Conservation (phyloP, 2,113 vertebrate species). For the Bujurquina vittata region DNA sequence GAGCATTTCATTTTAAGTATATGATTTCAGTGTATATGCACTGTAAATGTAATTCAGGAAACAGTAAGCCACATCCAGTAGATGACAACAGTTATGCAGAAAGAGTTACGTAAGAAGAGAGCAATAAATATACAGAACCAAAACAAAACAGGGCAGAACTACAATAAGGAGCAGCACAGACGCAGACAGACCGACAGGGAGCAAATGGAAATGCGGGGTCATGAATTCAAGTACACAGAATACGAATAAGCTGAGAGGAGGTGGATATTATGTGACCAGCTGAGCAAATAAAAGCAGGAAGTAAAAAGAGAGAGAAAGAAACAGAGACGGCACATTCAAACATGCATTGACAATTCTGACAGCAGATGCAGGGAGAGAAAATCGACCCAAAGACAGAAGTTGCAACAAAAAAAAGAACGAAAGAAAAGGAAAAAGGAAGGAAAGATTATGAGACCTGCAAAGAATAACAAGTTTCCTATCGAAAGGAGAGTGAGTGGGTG, state of each 20-base stretch:
- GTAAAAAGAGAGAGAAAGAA: not conserved
- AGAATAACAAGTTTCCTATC: conserved; percentile 38
- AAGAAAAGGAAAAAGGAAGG: not conserved
- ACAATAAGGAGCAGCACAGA: conserved; percentile 6
- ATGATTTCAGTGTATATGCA: not conserved
- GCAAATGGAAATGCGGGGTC: not conserved
- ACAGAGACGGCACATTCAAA: conserved; percentile 4
- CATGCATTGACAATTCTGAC: conserved; percentile 37
- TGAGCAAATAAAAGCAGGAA: conserved; percentile 34
- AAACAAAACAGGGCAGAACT: conserved; percentile 5
- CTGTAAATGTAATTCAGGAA: not conserved
- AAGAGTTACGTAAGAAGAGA: not conserved
- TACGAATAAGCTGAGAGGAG: conserved; percentile 50
- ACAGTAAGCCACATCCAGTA: not conserved
- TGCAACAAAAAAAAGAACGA: not conserved
- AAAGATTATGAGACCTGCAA: conserved; percentile 3
- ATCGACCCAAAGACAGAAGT: conserved; percentile 3
- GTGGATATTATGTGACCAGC: conserved; percentile 46
- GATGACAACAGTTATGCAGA: not conserved
- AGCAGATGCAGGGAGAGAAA: conserved; percentile 40
- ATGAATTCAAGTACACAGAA: conserved; percentile 35
- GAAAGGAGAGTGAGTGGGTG: conserved; percentile 41
- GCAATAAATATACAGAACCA: not conserved
- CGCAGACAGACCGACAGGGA: not conserved
- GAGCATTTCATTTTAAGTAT: not conserved